Conservation (phyloP, 2,113 vertebrate species). For the Rafetus swinhoei region DNA sequence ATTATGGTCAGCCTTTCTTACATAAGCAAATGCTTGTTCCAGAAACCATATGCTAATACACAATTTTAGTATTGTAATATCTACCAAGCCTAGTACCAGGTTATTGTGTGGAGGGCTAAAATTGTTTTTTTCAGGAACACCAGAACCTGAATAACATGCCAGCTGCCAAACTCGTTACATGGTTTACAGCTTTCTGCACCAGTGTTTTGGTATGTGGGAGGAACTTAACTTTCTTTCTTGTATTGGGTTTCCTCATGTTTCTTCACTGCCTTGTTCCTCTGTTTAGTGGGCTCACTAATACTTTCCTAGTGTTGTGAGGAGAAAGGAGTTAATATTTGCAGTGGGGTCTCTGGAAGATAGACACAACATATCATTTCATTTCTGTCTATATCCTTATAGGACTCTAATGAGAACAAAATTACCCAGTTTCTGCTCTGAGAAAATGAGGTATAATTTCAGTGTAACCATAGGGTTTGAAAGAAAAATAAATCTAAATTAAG, state of each 20-base stretch:
- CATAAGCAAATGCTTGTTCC: background rate
- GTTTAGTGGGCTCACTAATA: background rate
- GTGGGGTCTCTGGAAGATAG: background rate
- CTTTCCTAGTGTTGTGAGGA: background rate
- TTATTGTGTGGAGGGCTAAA: background rate
- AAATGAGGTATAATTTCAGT: background rate
- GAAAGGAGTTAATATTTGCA: background rate
- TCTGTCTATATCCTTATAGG: background rate
- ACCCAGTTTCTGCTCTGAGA: accelerated
- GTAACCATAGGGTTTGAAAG: background rate
- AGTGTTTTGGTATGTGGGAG: background rate
- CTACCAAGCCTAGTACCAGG: background rate
- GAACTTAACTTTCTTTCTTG: background rate
- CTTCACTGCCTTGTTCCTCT: background rate
- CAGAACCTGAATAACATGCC: background rate
- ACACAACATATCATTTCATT: background rate
- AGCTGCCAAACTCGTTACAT: background rate
- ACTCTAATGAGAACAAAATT: background rate
- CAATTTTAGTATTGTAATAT: background rate
- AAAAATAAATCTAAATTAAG: background rate
- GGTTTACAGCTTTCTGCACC: background rate
- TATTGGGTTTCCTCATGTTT: background rate
- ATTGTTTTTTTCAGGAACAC: background rate
- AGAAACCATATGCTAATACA: background rate
- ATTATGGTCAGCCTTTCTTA: background rate